Evolutionary conservation across 2,113 vertebrate genomes (phyloP), one percentile per base, ranked within the genome.

Genomic region (Hemiscyllium ocellatum): DNA sequence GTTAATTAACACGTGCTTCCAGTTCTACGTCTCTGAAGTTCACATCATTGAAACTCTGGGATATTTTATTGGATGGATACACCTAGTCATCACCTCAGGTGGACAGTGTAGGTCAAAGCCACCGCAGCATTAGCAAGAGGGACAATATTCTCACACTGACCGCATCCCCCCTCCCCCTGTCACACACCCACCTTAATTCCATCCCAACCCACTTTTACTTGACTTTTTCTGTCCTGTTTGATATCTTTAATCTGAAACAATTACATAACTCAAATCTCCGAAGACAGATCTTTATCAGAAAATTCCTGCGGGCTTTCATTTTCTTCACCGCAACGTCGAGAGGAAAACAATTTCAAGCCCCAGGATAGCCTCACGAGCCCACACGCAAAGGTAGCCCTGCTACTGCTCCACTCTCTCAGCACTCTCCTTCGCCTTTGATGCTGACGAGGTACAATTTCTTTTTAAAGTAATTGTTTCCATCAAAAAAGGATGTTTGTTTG

Each of bases 1-100:
- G 96, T 96, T 96, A 95, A 96, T 95, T 72, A 65, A 61, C 96
- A 97, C 95, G 96, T 96, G 97, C 96, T 97, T 96, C 96, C 96
- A 96, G 96, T 96, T 96, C 96, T 96, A 96, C n/a, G 96, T 96
- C 96, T 97, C 96, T 96, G 96, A 96, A 95, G 94, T 96, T 96
- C 96, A 15, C 93, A 91, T 96, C 96, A 96, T 96, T 96, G 96
- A 96, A 96, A 96, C 96, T 96, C 94, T 47, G 26, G 42, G 94
- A 13, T 26, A 72, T 13, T n/a, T 72, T 69, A 95, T 72, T 42
- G 52, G 68, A 76, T 47, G 56, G 90, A 17, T 42, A 56, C 2
- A 10, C 42, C 37, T 24, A 29, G 42, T 95, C 68, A 95, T 50
- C 52, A 29, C 69, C 93, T 26, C 68, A 94, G 93, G 50, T 47